Evolutionary conservation across 1,140 invertebrate species (phyloP), one percentile per base, ranked within the genome.

Genomic region (Pachyrhynchus sulphureomaculatus): DNA sequence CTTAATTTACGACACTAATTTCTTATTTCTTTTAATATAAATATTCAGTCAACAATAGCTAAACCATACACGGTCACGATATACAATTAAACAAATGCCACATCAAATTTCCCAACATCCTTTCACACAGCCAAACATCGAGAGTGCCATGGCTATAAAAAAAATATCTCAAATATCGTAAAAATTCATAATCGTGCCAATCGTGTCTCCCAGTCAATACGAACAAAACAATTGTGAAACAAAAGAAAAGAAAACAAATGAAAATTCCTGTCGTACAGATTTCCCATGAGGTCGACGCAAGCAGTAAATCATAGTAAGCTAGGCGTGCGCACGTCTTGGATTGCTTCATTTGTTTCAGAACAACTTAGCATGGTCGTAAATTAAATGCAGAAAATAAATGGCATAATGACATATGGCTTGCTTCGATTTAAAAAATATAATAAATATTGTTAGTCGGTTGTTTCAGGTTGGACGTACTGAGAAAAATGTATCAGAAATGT

Each of bases 341-440:
- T 47, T 47, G 21, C 44, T 24, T 47, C 44, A 47, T 47, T 47
- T 47, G 44, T 29, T 47, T 47, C 44, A 21, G 44, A 26, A 26
- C 24, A 26, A 26, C 3, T 26, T 8, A 26, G 8, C 24, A 26
- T 26, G 24, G 24, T 26, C 24, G 24, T 26, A 26, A 26, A 26
- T 26, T 26, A 26, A 26, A 26, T n/a, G 8, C 24, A 26, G 24
- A 47, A 17, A 47, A 21, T n/a, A n/a, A n/a, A n/a, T n/a, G n/a
- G 17, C 44, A 8, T 18, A 24, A 12, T 47, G 44, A 47, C 44
- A 47, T 47, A 47, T 47, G 44, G 21, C 44, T 47, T 20, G 8
- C 4, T 44, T 18, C 3, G 4, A 10, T 2, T 3, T 4, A 26
- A 26, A 26, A 26, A 26, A 26, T 26, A n/a, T n/a, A n/a, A n/a